Conservation (phyloP, 2,113 vertebrate species). For the Poeciliopsis occidentalis region DNA sequence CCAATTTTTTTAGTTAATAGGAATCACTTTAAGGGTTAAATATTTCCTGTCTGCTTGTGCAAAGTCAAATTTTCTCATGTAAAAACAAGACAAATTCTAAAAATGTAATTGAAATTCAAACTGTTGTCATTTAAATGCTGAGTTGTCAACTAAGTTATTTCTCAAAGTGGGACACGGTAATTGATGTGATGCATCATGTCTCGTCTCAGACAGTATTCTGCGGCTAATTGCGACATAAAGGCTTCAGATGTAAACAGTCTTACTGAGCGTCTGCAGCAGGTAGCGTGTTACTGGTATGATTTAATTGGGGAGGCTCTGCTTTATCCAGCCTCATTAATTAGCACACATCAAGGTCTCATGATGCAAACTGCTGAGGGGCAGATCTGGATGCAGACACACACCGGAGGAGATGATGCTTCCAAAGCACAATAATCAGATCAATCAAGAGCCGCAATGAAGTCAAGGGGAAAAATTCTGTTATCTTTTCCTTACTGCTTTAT, state of each 20-base stretch:
- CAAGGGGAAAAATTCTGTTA: too few species aligned
- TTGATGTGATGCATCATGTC: neutral
- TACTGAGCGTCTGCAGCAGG: constrained; percentile 6
- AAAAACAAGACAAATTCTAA: too few species aligned
- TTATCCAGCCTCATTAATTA: constrained; percentile 37
- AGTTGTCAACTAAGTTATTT: too few species aligned
- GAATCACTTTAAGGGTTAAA: too few species aligned
- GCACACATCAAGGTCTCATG: constrained; percentile 28
- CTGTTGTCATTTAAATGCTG: too few species aligned
- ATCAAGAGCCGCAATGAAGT: too few species aligned
- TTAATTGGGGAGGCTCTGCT: constrained; percentile 29
- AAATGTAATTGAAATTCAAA: too few species aligned
- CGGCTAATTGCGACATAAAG: constrained; percentile 4
- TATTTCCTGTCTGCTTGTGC: too few species aligned
- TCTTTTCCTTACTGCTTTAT: too few species aligned
- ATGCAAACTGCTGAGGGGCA: constrained; percentile 18
- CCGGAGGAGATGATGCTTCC: neutral
- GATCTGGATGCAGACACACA: constrained; percentile 19
- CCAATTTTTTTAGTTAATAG: too few species aligned
- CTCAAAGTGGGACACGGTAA: too few species aligned
- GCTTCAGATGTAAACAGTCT: constrained; percentile 5
- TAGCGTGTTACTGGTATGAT: neutral
- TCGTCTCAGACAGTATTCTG: neutral
- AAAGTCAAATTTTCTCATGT: too few species aligned
- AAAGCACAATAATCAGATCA: neutral